These are phyloP conservation scores for Osmerus mordax DNA, from an alignment of 2,113 vertebrate genomes.

Conservation along the genomic window DNA sequence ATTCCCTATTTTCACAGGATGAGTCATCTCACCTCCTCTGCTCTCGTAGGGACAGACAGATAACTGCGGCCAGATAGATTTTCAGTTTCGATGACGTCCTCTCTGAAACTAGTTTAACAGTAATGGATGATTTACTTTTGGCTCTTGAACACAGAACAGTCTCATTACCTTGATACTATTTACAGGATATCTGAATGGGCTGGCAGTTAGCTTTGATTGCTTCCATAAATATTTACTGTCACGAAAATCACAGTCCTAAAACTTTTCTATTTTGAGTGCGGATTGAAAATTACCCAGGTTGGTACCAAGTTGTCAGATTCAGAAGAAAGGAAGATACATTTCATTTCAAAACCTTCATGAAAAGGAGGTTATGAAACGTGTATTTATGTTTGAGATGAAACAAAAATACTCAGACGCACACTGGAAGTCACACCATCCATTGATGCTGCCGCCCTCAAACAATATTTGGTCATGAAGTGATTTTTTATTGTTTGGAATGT, in stretches of 20 bases:
- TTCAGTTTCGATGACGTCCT: constrained; percentile 8
- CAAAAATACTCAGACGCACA: no score
- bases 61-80: neutral
- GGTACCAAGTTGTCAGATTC: neutral
- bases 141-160: constrained; percentile 34
- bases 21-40: neutral
- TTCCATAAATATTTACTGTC: constrained; percentile 58
- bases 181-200: constrained; percentile 30
- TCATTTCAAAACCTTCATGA: no score
- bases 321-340: no score
- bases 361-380: no score
- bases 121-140: constrained; percentile 35
- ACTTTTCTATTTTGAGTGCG: constrained; percentile 25
- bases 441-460: no score
- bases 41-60: neutral
- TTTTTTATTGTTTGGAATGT: no score
- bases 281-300: constrained; percentile 24
- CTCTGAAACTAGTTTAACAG: neutral
- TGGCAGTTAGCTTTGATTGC: constrained; percentile 43
- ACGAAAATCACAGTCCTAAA: constrained; percentile 22
- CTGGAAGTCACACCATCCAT: no score
- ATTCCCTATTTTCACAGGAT: neutral
- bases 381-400: no score
- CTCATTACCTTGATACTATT: constrained; percentile 40
- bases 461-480: no score